Conservation (phyloP, 2,888 invertebrate species). For the Beris morrisii region DNA sequence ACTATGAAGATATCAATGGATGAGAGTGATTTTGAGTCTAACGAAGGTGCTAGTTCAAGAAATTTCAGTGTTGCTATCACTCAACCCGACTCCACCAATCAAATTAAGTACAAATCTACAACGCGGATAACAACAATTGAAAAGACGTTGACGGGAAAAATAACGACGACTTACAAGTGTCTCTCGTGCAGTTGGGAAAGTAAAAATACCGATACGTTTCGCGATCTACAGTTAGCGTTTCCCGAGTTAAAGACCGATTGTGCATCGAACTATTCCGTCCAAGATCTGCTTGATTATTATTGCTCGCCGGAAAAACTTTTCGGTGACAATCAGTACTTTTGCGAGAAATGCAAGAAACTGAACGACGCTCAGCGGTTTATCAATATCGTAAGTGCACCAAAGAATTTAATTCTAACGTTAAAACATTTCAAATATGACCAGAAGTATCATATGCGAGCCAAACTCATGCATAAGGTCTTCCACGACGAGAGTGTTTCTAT, state of each 20-base stretch:
- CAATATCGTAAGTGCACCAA: slow-evolving; percentile 71
- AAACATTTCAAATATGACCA: slow-evolving; percentile 79
- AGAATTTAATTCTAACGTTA: slow-evolving; percentile 76
- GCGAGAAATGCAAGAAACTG: slow-evolving; percentile 72
- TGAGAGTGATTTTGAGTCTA: not conserved
- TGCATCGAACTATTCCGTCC: slow-evolving; percentile 63
- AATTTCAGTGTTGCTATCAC: not conserved
- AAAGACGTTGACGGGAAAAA: slow-evolving; percentile 75
- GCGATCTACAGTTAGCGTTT: slow-evolving; percentile 78
- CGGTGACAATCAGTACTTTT: slow-evolving; percentile 82
- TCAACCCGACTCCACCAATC: not conserved
- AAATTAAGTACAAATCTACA: too few species aligned
- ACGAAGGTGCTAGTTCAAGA: slow-evolving; percentile 12
- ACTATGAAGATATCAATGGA: not conserved
- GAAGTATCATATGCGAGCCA: slow-evolving; percentile 73
- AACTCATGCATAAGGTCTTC: slow-evolving; percentile 70
- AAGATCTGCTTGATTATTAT: slow-evolving; percentile 76
- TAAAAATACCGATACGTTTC: slow-evolving; percentile 74
- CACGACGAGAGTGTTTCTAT: slow-evolving; percentile 62
- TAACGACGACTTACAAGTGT: slow-evolving; percentile 75
- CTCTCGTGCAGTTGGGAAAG: slow-evolving; percentile 72
- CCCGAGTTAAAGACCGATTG: slow-evolving; percentile 58
- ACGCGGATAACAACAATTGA: slow-evolving; percentile 56
- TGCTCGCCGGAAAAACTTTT: slow-evolving; percentile 74
- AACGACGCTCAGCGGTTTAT: slow-evolving; percentile 76